phyloP scores from a whole-genome alignment of 2,888 invertebrate species.

The Oegoconia quadripuncta region DNA sequence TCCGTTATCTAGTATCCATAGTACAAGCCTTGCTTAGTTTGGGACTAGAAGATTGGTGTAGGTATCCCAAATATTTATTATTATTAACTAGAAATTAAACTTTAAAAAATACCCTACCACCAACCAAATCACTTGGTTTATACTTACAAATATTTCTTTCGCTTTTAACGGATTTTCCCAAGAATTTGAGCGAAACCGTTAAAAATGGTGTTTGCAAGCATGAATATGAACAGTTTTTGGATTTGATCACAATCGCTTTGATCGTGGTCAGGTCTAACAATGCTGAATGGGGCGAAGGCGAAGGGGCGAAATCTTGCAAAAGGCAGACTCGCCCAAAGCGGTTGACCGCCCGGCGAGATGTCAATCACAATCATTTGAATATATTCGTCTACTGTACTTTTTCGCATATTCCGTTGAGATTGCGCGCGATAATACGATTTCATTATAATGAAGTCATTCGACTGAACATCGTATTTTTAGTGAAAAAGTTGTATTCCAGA shows the following conservation, averaged over 20 bases:
- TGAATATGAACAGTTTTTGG: conserved; percentile 58
- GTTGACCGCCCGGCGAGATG: conserved; percentile 74
- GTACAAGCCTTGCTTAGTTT: too few relatives aligned
- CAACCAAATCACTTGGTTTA: too few relatives aligned
- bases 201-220: conserved; percentile 27
- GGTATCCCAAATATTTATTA: too few relatives aligned
- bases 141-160: conserved; percentile 2
- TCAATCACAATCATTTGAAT: conserved; percentile 75
- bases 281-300: conserved; percentile 46
- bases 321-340: conserved; percentile 29
- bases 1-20: too few relatives aligned
- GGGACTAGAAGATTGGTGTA: too few relatives aligned
- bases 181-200: conserved; percentile 33
- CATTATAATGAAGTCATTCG: conserved; percentile 58
- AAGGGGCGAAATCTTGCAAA: conserved; percentile 36
- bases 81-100: too few relatives aligned
- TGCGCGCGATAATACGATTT: conserved; percentile 63
- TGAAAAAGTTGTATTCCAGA: conserved; percentile 45
- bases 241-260: conserved; percentile 62
- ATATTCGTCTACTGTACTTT: conserved; percentile 60
- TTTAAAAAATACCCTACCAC: too few relatives aligned
- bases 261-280: conserved; percentile 68
- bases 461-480: conserved; percentile 58
- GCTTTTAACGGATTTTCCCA: conserved; percentile 59
- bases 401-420: conserved; percentile 65